A percentile compares a stretch with the other conserved stretches of the same genome.
phyloP scores from a whole-genome alignment of 1,140 invertebrate genomes.

The Polyergus mexicanus region DNA sequence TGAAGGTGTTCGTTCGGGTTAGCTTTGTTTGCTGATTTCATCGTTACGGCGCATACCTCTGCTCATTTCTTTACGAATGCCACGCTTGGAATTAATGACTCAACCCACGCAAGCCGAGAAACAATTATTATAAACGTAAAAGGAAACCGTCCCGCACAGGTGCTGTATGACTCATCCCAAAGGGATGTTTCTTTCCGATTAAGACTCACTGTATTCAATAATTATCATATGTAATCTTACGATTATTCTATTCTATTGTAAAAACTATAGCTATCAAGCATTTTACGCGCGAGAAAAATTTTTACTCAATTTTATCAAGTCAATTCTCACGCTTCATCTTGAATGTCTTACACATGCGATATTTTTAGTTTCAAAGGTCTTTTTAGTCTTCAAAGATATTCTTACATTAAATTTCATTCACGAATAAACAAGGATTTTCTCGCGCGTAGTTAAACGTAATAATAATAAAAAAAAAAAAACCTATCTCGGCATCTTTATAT shows the following conservation, averaged over 20 bases:
- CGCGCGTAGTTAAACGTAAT: neutral
- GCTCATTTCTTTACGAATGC: conserved; percentile 45
- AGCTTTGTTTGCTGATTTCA: conserved; percentile 57
- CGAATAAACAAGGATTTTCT: neutral
- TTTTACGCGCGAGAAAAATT: neutral
- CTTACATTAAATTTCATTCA: neutral
- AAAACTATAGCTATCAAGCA: neutral
- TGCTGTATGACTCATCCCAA: conserved; percentile 61
- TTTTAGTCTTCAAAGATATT: neutral
- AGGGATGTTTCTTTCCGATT: conserved; percentile 41
- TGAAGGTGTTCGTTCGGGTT: conserved; percentile 29
- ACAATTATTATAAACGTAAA: conserved; percentile 74
- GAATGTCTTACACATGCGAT: neutral
- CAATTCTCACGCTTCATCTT: neutral
- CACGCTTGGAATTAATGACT: conserved; percentile 70
- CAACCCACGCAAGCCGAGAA: conserved; percentile 64
- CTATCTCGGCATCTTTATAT: neutral
- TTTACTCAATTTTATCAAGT: neutral
- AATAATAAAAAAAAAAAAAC: neutral
- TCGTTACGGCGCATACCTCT: conserved; percentile 31
- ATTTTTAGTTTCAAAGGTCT: neutral
- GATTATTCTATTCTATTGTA: neutral
- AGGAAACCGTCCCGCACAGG: conserved; percentile 71
- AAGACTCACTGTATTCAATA: conserved; percentile 61
- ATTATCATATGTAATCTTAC: conserved; percentile 24